A percentile compares a stretch with the other conserved stretches of the same genome.
These are phyloP conservation scores for Paracentrotus lividus DNA, from an alignment of 53 echinoderm and acorn worm genomes.

Conservation along the genomic window DNA sequence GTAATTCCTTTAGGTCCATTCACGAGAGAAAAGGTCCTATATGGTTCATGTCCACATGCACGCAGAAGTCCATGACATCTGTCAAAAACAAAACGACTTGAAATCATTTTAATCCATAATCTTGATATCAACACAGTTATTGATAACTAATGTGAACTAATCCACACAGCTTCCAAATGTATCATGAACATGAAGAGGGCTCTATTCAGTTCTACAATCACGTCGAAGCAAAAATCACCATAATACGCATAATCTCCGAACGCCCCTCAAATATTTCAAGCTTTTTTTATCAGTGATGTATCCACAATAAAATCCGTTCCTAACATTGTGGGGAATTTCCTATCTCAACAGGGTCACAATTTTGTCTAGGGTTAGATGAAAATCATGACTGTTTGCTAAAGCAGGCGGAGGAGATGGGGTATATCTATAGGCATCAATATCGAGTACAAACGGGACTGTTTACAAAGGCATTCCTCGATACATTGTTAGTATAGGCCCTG, in stretches of 20 bases:
- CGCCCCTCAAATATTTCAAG: background rate
- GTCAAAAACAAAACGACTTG: background rate
- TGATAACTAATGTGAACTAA: background rate
- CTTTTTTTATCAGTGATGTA: background rate
- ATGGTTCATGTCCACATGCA: no score
- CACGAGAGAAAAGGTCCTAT: no score
- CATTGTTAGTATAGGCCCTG: background rate
- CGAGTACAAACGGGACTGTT: constrained; percentile 10
- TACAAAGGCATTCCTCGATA: constrained; percentile 35
- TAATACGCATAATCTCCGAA: background rate
- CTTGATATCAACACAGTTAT: background rate
- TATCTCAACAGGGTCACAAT: background rate
- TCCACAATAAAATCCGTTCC: background rate
- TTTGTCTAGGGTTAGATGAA: constrained; percentile 3
- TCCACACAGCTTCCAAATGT: background rate
- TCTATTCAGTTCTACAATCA: background rate
- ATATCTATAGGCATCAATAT: constrained; percentile 23
- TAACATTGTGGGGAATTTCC: background rate
- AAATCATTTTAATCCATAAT: background rate
- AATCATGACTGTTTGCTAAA: background rate
- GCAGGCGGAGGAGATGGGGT: background rate
- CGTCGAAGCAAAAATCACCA: background rate
- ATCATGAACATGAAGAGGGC: background rate
- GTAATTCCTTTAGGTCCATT: no score
- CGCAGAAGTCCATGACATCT: background rate